Base-by-base conservation (phyloP, 2,888 invertebrate species). In the Agonopterix heracliana region DNA sequence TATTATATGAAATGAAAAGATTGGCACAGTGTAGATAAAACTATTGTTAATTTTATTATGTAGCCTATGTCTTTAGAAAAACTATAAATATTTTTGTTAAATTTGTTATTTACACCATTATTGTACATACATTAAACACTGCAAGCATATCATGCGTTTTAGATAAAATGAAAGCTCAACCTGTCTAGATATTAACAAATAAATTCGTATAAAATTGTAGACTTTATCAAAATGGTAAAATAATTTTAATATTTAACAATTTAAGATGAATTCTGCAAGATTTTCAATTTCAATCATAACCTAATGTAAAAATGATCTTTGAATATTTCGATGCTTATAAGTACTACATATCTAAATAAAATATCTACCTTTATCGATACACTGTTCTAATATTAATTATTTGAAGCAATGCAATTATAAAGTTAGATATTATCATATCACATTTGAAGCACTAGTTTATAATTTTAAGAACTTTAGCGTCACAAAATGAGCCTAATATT, bases 71-170 rank as follows among this genome's bases (percentile, higher is more conserved):
- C 53, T 61, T 64, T 63, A 66, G 52, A 51, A 57, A 60, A 47
- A 62, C 10, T 41, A 13, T 41, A 41, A 12, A 41, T 41, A 12
- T 41, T 41, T 78, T 73, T 76, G 78, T 78, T 78, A 71, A 72
- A 76, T 73, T 78, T 79, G 78, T 81, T 82, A 74, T 78, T 64
- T 63, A 66, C 64, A 63, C 56, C 41, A 60, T 69, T 74, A 65
- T 70, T 81, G 77, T 82, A 80, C 52, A 81, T 76, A 77, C 54
- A 64, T 64, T 56, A 47, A 62, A 63, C 57, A 59, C 57, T 54
- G 59, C 60, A 67, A 65, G 75, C 82, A 84, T 83, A 85, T 85
- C 83, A 81, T 64, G 66, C 71, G 65, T 26, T 26, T 26, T 26
- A 26, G 26, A 71, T 74, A 65, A 67, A 62, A 65, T 67, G 58